Percentiles rank a stretch among this genome's conserved stretches.
phyloP scores from a whole-genome alignment of 2,888 invertebrate species.

The Metellina segmentata region DNA sequence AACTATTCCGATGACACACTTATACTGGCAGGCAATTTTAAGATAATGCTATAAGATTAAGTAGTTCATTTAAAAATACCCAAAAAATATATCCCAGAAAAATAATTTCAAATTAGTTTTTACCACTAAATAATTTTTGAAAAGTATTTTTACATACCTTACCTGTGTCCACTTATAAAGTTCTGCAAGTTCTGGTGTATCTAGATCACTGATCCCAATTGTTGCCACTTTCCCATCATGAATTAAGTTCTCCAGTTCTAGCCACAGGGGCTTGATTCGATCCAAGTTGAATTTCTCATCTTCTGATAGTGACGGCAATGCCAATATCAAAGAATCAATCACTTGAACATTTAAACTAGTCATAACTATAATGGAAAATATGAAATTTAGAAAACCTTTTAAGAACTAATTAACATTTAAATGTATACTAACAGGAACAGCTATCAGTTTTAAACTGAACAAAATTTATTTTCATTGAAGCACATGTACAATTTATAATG shows the following conservation, averaged over 20 bases:
- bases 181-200: slow-evolving; percentile 88
- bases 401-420: neutral
- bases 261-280: slow-evolving; percentile 89
- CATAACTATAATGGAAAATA: slow-evolving; percentile 84
- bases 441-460: neutral
- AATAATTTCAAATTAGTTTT: no score
- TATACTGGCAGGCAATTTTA: no score
- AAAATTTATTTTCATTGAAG: neutral
- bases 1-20: no score
- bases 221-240: slow-evolving; percentile 85
- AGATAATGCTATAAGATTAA: no score
- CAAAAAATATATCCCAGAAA: no score
- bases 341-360: slow-evolving; percentile 86
- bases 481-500: no score
- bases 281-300: slow-evolving; percentile 81
- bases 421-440: neutral
- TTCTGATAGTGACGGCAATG: slow-evolving; percentile 83
- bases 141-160: slow-evolving; percentile 72
- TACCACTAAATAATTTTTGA: no score
- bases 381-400: neutral
- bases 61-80: no score
- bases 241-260: slow-evolving; percentile 87
- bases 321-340: slow-evolving; percentile 91
- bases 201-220: slow-evolving; percentile 94
- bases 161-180: slow-evolving; percentile 88